These are phyloP conservation scores for Gadus macrocephalus DNA, from an alignment of 2,113 vertebrate species.

Conservation along the genomic window DNA sequence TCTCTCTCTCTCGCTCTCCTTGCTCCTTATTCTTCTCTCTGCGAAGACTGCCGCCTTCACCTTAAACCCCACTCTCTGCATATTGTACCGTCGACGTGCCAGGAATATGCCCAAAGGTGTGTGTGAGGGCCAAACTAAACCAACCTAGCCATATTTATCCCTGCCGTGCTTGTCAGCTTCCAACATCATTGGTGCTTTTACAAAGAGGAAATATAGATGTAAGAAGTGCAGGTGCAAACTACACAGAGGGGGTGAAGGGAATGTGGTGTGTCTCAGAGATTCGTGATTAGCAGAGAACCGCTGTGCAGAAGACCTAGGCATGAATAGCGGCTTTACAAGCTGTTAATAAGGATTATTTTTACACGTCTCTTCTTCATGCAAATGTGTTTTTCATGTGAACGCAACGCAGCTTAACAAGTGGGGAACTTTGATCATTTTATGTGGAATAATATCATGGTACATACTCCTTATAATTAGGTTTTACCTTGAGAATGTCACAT, in stretches of 20 bases:
- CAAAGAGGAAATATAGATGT: conserved; percentile 9
- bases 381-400: too few relatives aligned
- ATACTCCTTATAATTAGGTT: too few relatives aligned
- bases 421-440: too few relatives aligned
- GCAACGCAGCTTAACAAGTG: too few relatives aligned
- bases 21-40: conserved; percentile 12
- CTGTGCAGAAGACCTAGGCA: neutral
- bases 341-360: neutral
- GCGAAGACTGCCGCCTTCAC: conserved; percentile 40
- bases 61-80: conserved; percentile 28
- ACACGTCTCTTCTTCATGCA: too few relatives aligned
- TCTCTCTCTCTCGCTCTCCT: conserved; percentile 1
- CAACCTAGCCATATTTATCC: conserved; percentile 44
- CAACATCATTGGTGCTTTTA: conserved; percentile 22
- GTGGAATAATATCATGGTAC: too few relatives aligned
- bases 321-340: neutral
- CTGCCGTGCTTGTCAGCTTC: conserved; percentile 4
- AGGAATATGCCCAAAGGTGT: conserved; percentile 48
- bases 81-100: conserved; percentile 38
- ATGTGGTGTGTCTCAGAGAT: too few relatives aligned
- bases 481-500: too few relatives aligned
- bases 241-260: conserved; percentile 4
- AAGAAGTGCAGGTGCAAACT: conserved; percentile 14
- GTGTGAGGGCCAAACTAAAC: conserved; percentile 7
- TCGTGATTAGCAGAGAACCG: neutral